Evolutionary conservation across 2,797 vertebrate species (phyloP).

Genomic region (Potorous gilbertii): DNA sequence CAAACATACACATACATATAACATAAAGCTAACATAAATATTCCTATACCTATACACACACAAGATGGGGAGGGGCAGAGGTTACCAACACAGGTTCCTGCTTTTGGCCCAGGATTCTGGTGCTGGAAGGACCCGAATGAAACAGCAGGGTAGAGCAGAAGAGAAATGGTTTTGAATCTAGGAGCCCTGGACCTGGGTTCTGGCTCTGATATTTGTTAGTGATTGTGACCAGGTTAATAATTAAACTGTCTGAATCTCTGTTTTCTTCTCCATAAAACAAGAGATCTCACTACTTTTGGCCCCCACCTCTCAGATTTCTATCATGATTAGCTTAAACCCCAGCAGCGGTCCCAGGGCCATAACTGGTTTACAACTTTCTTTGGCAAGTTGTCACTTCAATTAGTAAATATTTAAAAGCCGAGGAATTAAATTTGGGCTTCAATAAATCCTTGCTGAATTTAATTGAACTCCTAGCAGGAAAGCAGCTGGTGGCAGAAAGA

Average conservation of each 20-base stretch:
- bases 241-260: background rate
- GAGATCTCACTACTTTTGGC: background rate
- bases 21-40: background rate
- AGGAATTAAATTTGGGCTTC: background rate
- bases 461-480: background rate
- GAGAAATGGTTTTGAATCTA: background rate
- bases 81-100: too few species aligned
- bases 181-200: background rate
- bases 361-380: background rate
- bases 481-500: background rate
- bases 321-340: background rate
- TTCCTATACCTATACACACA: background rate
- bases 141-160: background rate
- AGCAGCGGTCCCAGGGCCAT: background rate
- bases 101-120: background rate
- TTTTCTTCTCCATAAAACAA: background rate
- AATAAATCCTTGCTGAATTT: constrained; percentile 1
- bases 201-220: background rate
- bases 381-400: background rate
- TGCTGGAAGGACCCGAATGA: background rate
- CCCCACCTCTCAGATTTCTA: background rate
- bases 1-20: background rate
- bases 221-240: background rate
- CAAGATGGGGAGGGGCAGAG: background rate
- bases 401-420: background rate